Conservation (phyloP, 2,113 vertebrate species). For the Apteryx owenii region DNA sequence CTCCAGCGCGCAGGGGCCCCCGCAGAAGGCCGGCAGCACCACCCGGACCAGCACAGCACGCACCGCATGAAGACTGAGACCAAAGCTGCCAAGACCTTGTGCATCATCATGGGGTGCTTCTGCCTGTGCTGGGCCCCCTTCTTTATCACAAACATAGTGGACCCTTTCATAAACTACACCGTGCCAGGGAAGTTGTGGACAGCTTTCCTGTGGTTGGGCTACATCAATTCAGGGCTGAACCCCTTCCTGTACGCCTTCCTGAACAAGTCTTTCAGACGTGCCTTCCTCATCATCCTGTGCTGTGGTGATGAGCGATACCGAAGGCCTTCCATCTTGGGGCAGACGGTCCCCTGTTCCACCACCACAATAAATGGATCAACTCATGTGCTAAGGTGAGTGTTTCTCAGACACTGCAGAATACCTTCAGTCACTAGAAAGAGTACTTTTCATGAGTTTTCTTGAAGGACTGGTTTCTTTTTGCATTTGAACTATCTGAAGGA, state of each 20-base stretch:
- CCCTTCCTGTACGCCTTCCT: constrained; percentile 99
- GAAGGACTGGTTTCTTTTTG: not conserved
- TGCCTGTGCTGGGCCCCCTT: constrained; percentile 99
- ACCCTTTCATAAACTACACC: constrained; percentile 94
- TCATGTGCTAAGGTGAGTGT: constrained; percentile 93
- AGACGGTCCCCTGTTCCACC: constrained; percentile 86
- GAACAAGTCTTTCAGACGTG: constrained; percentile 98
- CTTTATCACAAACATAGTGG: constrained; percentile 96
- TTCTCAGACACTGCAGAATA: not conserved
- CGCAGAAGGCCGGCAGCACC: constrained; percentile 72
- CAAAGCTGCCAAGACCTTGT: constrained; percentile 97
- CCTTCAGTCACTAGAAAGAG: not conserved
- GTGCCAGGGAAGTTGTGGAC: constrained; percentile 93
- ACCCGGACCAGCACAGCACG: constrained; percentile 88
- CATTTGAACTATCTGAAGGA: not conserved
- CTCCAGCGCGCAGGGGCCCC: constrained; percentile 90
- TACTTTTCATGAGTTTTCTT: not conserved
- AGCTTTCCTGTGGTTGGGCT: constrained; percentile 97
- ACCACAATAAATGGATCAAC: constrained; percentile 96
- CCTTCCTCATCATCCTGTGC: constrained; percentile 99
- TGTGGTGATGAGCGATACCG: constrained; percentile 93
- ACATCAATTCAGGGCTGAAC: constrained; percentile 99
- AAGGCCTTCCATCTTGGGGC: constrained; percentile 88
- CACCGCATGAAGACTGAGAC: constrained; percentile 97
- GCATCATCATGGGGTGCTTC: constrained; percentile 99